Conservation (phyloP, 1,140 invertebrate genomes). For the Chelonus insularis region DNA sequence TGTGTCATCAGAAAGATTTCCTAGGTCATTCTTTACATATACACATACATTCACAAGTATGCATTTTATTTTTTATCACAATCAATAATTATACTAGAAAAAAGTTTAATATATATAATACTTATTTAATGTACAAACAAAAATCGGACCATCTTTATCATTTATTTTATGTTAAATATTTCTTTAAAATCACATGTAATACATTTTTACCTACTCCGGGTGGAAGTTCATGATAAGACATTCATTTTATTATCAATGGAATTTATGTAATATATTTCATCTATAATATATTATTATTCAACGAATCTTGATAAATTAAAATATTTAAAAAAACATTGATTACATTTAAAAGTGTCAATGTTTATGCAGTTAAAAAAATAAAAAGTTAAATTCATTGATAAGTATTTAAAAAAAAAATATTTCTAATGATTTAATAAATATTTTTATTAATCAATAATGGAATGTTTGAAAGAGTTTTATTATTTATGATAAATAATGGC, state of each 20-base stretch:
- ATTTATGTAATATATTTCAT: background rate
- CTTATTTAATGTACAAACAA: too few species aligned
- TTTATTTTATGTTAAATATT: background rate
- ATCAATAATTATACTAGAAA: background rate
- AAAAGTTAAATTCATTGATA: too few species aligned
- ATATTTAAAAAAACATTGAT: background rate
- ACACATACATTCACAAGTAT: too few species aligned
- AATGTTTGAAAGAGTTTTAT: too few species aligned
- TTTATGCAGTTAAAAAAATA: too few species aligned
- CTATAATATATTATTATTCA: background rate
- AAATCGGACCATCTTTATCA: too few species aligned
- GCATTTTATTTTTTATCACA: too few species aligned
- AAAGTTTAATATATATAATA: background rate
- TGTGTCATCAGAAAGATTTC: constrained; percentile 8
- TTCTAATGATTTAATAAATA: too few species aligned
- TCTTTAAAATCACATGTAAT: background rate
- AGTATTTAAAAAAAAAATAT: background rate
- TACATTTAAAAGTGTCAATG: too few species aligned
- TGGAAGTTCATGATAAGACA: background rate
- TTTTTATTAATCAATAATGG: too few species aligned
- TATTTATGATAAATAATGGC: too few species aligned
- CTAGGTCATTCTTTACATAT: background rate
- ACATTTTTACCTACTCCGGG: background rate
- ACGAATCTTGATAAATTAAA: background rate
- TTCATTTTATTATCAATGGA: background rate